Percentiles rank a stretch among this genome's conserved stretches.
These are phyloP conservation scores for Coregonus ussuriensis DNA, from an alignment of 2,797 vertebrate genomes.

Conservation along the genomic window DNA sequence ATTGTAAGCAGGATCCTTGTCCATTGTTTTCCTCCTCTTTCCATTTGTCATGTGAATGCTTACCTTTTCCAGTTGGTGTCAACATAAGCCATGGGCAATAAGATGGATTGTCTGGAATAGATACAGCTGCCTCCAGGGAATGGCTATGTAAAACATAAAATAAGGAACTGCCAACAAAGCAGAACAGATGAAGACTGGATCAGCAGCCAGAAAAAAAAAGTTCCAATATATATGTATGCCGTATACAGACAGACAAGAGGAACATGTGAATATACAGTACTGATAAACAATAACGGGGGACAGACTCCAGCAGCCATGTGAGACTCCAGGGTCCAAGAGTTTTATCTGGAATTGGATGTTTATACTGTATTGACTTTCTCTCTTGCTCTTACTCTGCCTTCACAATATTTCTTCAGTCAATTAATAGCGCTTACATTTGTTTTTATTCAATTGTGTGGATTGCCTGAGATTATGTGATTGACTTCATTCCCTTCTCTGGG, in stretches of 20 bases:
- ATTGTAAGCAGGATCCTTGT: slow-evolving; percentile 17
- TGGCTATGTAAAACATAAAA: slow-evolving; percentile 33
- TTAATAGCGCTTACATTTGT: too few species aligned
- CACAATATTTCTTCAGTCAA: neutral
- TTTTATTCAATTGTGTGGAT: too few species aligned
- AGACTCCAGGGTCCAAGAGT: slow-evolving; percentile 47
- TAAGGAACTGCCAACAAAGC: slow-evolving; percentile 44
- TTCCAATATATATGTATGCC: slow-evolving; percentile 24
- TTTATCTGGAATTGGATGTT: slow-evolving; percentile 44
- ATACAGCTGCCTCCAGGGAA: slow-evolving; percentile 33
- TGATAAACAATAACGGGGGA: slow-evolving; percentile 61
- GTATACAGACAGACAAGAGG: slow-evolving; percentile 31
- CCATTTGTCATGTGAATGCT: slow-evolving; percentile 14
- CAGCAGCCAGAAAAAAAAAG: slow-evolving; percentile 37
- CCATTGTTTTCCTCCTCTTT: neutral
- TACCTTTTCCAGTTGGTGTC: slow-evolving; percentile 8
- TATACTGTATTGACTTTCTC: slow-evolving; percentile 23
- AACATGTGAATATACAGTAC: slow-evolving; percentile 55
- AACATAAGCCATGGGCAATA: slow-evolving; percentile 19
- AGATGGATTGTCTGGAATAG: slow-evolving; percentile 35
- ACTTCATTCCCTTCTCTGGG: too few species aligned
- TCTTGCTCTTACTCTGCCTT: neutral
- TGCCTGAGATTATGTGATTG: too few species aligned
- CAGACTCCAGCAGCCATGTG: slow-evolving; percentile 52
- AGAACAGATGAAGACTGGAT: slow-evolving; percentile 43